A percentile compares a stretch with the other conserved stretches of the same genome.
Conservation (phyloP, 2,797 vertebrate genomes). For the Spea hammondii region DNA sequence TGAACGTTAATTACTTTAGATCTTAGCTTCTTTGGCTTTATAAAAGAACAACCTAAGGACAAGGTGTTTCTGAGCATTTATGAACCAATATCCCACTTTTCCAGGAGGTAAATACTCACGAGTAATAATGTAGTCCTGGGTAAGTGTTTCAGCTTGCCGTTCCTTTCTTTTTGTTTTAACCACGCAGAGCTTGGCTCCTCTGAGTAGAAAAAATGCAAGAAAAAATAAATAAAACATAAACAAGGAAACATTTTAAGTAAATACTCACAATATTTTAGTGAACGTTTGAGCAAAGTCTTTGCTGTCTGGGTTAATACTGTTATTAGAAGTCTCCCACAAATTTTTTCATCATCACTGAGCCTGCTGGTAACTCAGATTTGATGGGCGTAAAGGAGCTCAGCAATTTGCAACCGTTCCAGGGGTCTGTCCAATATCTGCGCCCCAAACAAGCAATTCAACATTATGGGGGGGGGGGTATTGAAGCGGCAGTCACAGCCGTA, state of each 20-base stretch:
- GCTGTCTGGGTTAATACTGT: too few species aligned
- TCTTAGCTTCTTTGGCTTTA: background rate
- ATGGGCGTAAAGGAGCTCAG: background rate
- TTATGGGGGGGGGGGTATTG: too few species aligned
- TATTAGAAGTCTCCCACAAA: too few species aligned
- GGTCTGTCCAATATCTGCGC: too few species aligned
- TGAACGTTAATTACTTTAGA: background rate
- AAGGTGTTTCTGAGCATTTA: background rate
- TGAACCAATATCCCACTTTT: too few species aligned
- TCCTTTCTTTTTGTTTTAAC: slow-evolving; percentile 92
- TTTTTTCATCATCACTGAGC: background rate
- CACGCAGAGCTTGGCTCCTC: slow-evolving; percentile 94
- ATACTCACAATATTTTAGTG: too few species aligned
- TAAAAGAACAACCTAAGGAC: background rate
- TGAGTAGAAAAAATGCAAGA: slow-evolving; percentile 56
- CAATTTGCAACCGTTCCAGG: too few species aligned
- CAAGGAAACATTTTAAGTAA: too few species aligned
- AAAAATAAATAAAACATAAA: background rate
- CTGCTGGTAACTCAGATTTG: slow-evolving; percentile 7
- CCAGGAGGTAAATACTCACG: slow-evolving; percentile 74
- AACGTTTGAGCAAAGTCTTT: too few species aligned
- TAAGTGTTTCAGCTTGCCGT: slow-evolving; percentile 88
- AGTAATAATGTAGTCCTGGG: slow-evolving; percentile 97
- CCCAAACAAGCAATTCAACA: too few species aligned
- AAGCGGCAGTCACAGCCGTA: too few species aligned